phyloP scores from a whole-genome alignment of 2,888 invertebrate genomes.

The Tenodera sinensis region DNA sequence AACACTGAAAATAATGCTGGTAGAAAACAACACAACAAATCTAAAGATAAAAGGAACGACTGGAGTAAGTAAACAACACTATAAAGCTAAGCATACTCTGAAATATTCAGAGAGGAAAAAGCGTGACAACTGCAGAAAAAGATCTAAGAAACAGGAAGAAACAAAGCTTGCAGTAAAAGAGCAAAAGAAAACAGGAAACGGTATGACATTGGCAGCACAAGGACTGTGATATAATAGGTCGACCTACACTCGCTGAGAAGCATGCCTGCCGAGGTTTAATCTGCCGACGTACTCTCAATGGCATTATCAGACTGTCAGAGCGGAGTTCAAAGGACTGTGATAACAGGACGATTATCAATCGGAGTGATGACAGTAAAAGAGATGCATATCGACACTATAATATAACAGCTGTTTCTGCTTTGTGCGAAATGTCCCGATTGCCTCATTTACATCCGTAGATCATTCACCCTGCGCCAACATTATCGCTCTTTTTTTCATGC shows the following conservation, averaged over 20 bases:
- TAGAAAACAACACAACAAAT: too few species aligned
- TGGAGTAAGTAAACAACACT: too few species aligned
- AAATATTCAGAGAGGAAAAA: too few species aligned
- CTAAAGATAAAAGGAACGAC: too few species aligned
- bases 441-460: neutral
- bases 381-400: neutral
- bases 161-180: neutral
- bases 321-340: neutral
- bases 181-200: neutral
- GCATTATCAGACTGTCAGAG: neutral
- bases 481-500: too few species aligned
- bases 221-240: neutral
- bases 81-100: too few species aligned
- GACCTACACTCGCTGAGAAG: neutral
- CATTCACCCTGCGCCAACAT: neutral
- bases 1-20: too few species aligned
- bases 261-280: neutral
- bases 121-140: too few species aligned
- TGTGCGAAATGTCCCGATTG: neutral
- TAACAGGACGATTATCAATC: neutral
- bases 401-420: neutral
- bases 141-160: too few species aligned
- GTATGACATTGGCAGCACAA: neutral
- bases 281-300: neutral
- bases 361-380: neutral